Evolutionary conservation across 2,113 vertebrate genomes (phyloP).

Genomic region (Polypterus bichir): DNA sequence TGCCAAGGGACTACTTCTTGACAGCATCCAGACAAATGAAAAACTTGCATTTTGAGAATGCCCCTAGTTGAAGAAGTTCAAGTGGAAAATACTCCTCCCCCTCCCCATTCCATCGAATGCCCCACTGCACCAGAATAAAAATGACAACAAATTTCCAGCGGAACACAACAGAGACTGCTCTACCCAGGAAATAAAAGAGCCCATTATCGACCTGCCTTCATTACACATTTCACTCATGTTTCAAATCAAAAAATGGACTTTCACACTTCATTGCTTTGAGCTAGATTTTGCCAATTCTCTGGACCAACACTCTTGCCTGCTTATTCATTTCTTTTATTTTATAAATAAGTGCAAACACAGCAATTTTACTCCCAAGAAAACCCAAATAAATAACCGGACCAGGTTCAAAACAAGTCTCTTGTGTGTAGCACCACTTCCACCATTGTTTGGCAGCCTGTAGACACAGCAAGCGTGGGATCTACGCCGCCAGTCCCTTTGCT

Average conservation of each 20-base stretch:
- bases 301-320: background rate
- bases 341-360: slow-evolving; percentile 14
- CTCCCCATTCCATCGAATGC: slow-evolving; percentile 47
- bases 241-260: slow-evolving; percentile 73
- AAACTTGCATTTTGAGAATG: slow-evolving; percentile 38
- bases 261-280: slow-evolving; percentile 55
- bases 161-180: slow-evolving; percentile 31
- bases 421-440: no score
- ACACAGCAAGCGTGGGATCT: no score
- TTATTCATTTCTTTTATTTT: slow-evolving; percentile 12
- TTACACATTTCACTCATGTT: slow-evolving; percentile 74
- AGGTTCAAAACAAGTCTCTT: no score
- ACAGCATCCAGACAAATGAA: slow-evolving; percentile 47
- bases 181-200: slow-evolving; percentile 44
- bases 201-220: slow-evolving; percentile 64
- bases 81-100: slow-evolving; percentile 42
- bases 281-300: slow-evolving; percentile 29
- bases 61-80: slow-evolving; percentile 47
- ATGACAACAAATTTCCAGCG: slow-evolving; percentile 60
- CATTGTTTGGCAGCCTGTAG: no score
- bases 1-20: slow-evolving; percentile 20
- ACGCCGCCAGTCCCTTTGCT: no score
- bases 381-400: no score
- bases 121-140: slow-evolving; percentile 63
- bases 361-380: background rate